Evolutionary conservation across 1,140 invertebrate species (phyloP).

Genomic region (Elymnias hypermnestra): DNA sequence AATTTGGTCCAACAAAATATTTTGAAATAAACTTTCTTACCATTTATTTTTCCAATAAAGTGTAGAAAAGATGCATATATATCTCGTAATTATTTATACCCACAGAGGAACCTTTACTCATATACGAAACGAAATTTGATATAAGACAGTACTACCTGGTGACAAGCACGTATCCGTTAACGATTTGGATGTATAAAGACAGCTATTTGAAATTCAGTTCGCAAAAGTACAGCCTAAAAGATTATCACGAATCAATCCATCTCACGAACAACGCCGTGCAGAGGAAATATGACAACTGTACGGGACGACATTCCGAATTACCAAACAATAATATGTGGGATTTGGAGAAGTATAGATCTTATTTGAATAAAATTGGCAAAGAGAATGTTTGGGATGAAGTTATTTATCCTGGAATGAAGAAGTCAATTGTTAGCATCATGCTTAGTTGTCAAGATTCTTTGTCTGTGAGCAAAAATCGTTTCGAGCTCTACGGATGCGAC

Average conservation of each 20-base stretch:
- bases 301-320: slow-evolving; percentile 79
- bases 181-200: slow-evolving; percentile 93
- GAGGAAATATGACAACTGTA: slow-evolving; percentile 86
- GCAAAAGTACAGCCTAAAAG: slow-evolving; percentile 87
- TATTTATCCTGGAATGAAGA: slow-evolving; percentile 92
- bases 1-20: too few relatives aligned
- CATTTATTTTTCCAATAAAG: too few relatives aligned
- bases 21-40: too few relatives aligned
- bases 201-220: slow-evolving; percentile 94
- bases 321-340: slow-evolving; percentile 92
- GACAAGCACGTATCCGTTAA: slow-evolving; percentile 85
- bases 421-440: slow-evolving; percentile 88
- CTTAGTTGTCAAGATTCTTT: slow-evolving; percentile 86
- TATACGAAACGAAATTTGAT: slow-evolving; percentile 94
- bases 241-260: slow-evolving; percentile 92
- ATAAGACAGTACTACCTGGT: slow-evolving; percentile 94
- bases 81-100: too few relatives aligned
- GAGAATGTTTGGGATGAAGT: slow-evolving; percentile 77
- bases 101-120: slow-evolving; percentile 88
- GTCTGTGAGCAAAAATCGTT: slow-evolving; percentile 85
- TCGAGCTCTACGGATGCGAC: slow-evolving; percentile 95
- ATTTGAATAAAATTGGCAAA: slow-evolving; percentile 76
- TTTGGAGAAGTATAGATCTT: slow-evolving; percentile 83
- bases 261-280: slow-evolving; percentile 95
- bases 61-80: too few relatives aligned